phyloP scores from a whole-genome alignment of 2,888 invertebrate genomes.

The Phalangium opilio region DNA sequence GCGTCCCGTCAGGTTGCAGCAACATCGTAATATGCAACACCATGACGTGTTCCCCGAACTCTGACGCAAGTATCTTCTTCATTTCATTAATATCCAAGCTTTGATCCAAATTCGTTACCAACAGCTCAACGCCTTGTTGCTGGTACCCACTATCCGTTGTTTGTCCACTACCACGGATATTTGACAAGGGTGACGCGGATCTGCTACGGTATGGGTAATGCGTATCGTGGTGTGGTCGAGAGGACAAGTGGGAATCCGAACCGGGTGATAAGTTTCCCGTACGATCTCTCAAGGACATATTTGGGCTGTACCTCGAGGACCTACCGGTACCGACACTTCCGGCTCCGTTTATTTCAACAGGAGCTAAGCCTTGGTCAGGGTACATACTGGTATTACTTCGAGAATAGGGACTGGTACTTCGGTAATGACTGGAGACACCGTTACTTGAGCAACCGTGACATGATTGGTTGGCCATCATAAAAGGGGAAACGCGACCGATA shows the following conservation, averaged over 20 bases:
- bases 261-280: not conserved
- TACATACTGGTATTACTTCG: not conserved
- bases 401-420: too few relatives aligned
- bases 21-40: conserved; percentile 46
- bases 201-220: not conserved
- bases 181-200: not conserved
- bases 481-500: conserved; percentile 14
- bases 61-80: conserved; percentile 43
- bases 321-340: not conserved
- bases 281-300: not conserved
- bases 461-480: conserved; percentile 9
- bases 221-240: too few relatives aligned
- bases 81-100: conserved; percentile 49
- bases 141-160: conserved; percentile 22
- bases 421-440: too few relatives aligned
- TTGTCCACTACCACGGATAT: not conserved
- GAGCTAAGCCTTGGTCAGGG: not conserved
- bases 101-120: conserved; percentile 54
- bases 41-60: conserved; percentile 48
- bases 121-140: conserved; percentile 36
- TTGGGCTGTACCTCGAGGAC: not conserved
- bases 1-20: conserved; percentile 45
- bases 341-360: not conserved
- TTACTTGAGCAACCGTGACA: too few relatives aligned
- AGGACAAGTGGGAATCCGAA: not conserved